phyloP scores from a whole-genome alignment of 2,113 vertebrate genomes.

The Eretmochelys imbricata region DNA sequence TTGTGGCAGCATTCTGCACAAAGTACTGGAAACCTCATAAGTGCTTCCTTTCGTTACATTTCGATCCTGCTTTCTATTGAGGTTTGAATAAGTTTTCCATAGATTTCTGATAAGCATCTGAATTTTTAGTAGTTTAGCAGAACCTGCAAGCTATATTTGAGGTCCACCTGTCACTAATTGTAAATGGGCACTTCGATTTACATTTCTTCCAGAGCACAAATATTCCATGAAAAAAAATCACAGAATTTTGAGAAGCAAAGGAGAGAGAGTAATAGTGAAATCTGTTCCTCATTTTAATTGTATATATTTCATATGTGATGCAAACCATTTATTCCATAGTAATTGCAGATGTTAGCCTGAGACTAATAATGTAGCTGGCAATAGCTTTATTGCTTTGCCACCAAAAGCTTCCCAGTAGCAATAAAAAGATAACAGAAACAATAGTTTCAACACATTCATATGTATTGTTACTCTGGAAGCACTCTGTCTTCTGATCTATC shows the following conservation, averaged over 20 bases:
- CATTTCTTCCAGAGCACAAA: constrained; percentile 39
- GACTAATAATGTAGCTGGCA: constrained; percentile 73
- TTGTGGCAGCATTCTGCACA: neutral
- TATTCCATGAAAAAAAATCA: constrained; percentile 58
- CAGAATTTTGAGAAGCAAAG: constrained; percentile 30
- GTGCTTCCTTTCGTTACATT: neutral
- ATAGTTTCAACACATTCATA: constrained; percentile 75
- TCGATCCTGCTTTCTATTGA: neutral
- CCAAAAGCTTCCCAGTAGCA: constrained; percentile 77
- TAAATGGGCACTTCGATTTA: constrained; percentile 37
- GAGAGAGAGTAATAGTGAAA: constrained; percentile 59
- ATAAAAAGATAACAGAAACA: constrained; percentile 78
- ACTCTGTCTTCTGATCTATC: constrained; percentile 75
- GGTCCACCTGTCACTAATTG: constrained; percentile 20
- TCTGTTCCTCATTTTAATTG: constrained; percentile 70
- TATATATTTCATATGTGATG: constrained; percentile 75
- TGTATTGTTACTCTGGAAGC: constrained; percentile 66
- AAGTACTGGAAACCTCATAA: neutral
- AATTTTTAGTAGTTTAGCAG: constrained; percentile 4
- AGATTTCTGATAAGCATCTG: constrained; percentile 30
- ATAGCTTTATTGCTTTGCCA: constrained; percentile 62
- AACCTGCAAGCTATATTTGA: neutral
- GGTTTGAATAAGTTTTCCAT: neutral
- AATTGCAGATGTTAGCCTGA: constrained; percentile 74
- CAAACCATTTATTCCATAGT: constrained; percentile 68